Conservation (phyloP, 2,797 vertebrate species). For the Lagocephalus sceleratus region DNA sequence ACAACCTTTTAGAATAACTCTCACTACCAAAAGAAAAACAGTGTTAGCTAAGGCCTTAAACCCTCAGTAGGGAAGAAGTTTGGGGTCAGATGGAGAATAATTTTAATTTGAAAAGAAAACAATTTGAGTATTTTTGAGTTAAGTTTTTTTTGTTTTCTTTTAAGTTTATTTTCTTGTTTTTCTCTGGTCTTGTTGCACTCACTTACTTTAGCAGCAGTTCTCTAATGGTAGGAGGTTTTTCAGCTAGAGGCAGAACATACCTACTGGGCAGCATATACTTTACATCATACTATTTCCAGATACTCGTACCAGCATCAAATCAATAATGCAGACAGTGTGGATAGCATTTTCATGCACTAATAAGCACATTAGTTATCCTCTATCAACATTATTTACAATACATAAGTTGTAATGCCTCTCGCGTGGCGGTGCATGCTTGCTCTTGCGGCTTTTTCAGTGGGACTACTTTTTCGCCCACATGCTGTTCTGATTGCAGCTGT, state of each 20-base stretch:
- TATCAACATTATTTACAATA: constrained; percentile 47
- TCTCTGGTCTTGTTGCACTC: constrained; percentile 1
- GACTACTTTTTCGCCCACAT: constrained; percentile 22
- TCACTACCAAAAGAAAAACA: not conserved
- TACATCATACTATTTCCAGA: constrained; percentile 31
- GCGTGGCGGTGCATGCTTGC: constrained; percentile 11
- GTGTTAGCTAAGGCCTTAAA: constrained; percentile 8
- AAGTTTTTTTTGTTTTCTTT: not conserved
- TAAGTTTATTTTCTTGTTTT: not conserved
- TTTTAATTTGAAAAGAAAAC: not conserved
- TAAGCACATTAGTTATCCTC: constrained; percentile 31
- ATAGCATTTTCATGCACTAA: constrained; percentile 35
- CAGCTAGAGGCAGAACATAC: constrained; percentile 30
- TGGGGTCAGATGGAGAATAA: not conserved
- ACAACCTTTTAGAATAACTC: too few species aligned
- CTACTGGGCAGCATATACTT: constrained; percentile 40
- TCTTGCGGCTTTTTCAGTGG: constrained; percentile 12
- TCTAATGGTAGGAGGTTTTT: constrained; percentile 14
- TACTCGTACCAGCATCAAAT: constrained; percentile 37
- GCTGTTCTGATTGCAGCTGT: constrained; percentile 4
- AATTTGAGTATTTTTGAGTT: not conserved
- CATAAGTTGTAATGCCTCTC: constrained; percentile 34
- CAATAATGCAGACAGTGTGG: constrained; percentile 44
- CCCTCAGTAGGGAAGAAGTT: constrained; percentile 19
- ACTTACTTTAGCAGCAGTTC: not conserved